Percentiles rank a stretch among this genome's conserved stretches.
Conservation (phyloP, 37 sponge, comb jelly and placozoan genomes). For the Eunapius fragilis region DNA sequence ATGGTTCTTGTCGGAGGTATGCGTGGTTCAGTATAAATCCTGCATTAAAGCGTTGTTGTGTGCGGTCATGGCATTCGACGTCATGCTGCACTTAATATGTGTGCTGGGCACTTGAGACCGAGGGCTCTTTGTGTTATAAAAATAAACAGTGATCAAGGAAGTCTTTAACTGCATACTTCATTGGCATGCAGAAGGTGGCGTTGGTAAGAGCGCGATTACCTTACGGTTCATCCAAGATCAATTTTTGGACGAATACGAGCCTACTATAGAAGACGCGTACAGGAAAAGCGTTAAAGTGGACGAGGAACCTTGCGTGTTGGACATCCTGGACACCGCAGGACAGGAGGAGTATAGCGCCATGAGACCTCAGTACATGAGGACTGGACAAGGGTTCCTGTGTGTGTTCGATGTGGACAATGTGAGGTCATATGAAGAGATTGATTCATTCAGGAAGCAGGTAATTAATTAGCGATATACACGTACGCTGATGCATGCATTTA, state of each 20-base stretch:
- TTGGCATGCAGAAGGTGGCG: neutral
- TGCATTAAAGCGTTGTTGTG: too few relatives aligned
- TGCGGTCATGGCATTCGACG: neutral
- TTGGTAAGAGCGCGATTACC: neutral
- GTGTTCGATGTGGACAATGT: neutral
- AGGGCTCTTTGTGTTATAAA: too few relatives aligned
- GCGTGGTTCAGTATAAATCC: too few relatives aligned
- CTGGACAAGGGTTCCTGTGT: neutral
- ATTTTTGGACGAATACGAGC: slow-evolving; percentile 39
- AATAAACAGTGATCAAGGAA: too few relatives aligned
- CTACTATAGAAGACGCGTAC: slow-evolving; percentile 31
- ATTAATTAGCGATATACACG: too few relatives aligned
- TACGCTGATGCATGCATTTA: too few relatives aligned
- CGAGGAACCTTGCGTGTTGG: slow-evolving; percentile 59
- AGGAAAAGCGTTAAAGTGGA: neutral
- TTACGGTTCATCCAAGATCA: neutral
- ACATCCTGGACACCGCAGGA: slow-evolving; percentile 88
- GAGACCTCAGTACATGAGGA: slow-evolving; percentile 38
- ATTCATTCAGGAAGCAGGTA: neutral
- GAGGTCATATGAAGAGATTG: neutral
- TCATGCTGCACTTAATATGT: too few relatives aligned
- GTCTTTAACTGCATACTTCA: too few relatives aligned
- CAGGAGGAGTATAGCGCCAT: slow-evolving; percentile 88
- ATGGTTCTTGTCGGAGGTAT: neutral
- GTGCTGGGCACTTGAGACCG: too few relatives aligned